These are phyloP conservation scores for Acanthococcus lagerstroemiae DNA, from an alignment of 2,888 invertebrate species.

Conservation along the genomic window DNA sequence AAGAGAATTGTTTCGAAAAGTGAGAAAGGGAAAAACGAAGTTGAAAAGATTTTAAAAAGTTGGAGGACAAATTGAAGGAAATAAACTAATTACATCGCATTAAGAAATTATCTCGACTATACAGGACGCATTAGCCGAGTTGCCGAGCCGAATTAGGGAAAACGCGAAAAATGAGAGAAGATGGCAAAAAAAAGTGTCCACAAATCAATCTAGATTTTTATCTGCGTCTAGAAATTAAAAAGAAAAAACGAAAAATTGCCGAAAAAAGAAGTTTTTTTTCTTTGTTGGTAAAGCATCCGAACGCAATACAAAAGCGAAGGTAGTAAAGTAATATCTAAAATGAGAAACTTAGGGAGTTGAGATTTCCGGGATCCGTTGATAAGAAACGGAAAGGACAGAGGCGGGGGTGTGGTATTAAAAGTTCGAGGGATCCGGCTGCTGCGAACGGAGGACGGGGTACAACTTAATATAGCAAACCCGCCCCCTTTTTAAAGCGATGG, in stretches of 20 bases:
- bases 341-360: constrained; percentile 30
- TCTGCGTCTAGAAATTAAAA: not conserved
- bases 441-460: constrained; percentile 15
- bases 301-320: constrained; percentile 11
- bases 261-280: too few relatives aligned
- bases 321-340: constrained; percentile 24
- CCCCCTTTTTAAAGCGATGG: constrained; percentile 13
- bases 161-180: not conserved
- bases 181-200: not conserved
- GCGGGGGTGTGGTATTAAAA: constrained; percentile 26
- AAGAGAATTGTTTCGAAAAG: too few relatives aligned
- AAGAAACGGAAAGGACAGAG: constrained; percentile 24
- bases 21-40: not conserved
- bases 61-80: not conserved
- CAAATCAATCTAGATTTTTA: not conserved
- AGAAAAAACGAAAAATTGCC: not conserved
- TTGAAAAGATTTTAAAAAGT: not conserved
- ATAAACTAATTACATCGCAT: not conserved
- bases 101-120: not conserved
- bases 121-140: not conserved
- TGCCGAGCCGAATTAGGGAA: not conserved
- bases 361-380: constrained; percentile 29
- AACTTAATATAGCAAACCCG: constrained; percentile 28
- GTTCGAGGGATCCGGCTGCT: constrained; percentile 13
- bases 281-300: not conserved